Conservation (phyloP, 35 echinoderm and acorn worm species). For the Stichopus chloronotus region DNA sequence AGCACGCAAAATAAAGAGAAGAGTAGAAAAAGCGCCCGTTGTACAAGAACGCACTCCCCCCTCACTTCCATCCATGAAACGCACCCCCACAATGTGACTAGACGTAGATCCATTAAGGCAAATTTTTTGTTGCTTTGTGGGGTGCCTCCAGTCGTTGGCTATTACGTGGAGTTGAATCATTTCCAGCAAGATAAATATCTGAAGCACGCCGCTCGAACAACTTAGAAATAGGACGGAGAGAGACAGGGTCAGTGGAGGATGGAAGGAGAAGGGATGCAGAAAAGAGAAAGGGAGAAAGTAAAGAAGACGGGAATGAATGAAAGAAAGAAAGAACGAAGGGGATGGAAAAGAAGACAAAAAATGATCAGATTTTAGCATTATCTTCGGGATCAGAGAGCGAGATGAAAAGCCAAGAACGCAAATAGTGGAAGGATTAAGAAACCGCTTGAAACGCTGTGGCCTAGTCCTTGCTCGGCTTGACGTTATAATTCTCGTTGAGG, state of each 20-base stretch:
- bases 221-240: neutral
- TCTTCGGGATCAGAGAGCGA: neutral
- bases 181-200: slow-evolving; percentile 2
- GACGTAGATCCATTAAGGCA: too few relatives aligned
- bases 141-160: slow-evolving; percentile 25
- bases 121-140: neutral
- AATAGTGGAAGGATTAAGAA: neutral
- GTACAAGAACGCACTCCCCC: too few relatives aligned
- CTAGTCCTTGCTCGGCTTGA: too few relatives aligned
- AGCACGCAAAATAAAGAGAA: too few relatives aligned
- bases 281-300: neutral
- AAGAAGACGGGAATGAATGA: neutral
- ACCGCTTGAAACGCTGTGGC: neutral
- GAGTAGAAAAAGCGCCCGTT: too few relatives aligned
- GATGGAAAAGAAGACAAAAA: slow-evolving; percentile 1
- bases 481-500: too few relatives aligned
- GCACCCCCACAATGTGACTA: too few relatives aligned
- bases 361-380: slow-evolving; percentile 5
- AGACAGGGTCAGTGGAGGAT: neutral
- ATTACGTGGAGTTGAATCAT: slow-evolving; percentile 29
- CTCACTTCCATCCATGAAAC: too few relatives aligned
- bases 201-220: slow-evolving; percentile 4
- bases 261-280: neutral
- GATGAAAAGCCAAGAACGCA: neutral
- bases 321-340: neutral